Evolutionary conservation across 2,888 invertebrate species (phyloP).

Genomic region (Selenia dentaria): DNA sequence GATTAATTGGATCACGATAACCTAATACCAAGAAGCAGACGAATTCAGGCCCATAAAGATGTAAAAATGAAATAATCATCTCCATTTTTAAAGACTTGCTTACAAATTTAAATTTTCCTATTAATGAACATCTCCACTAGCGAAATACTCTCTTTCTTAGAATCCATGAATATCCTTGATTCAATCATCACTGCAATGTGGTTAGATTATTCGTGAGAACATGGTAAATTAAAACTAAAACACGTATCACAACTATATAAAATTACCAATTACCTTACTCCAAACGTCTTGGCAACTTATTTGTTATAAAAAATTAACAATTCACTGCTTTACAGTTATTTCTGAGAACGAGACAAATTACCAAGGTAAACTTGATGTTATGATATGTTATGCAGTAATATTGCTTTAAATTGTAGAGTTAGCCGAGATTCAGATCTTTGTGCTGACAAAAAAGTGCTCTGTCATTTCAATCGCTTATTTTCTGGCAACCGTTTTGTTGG

Average conservation of each 20-base stretch:
- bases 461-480: constrained; percentile 22
- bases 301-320: constrained; percentile 18
- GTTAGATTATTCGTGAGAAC: no score
- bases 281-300: constrained; percentile 10
- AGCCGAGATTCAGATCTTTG: constrained; percentile 50
- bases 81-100: no score
- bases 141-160: no score
- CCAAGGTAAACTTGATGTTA: constrained; percentile 63
- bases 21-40: no score
- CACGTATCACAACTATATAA: constrained; percentile 12
- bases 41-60: no score
- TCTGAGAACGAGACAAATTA: constrained; percentile 73
- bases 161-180: no score
- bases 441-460: constrained; percentile 22
- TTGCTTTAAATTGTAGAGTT: constrained; percentile 52
- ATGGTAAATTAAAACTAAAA: constrained; percentile 23
- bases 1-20: no score
- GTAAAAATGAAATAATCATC: no score
- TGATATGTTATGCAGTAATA: constrained; percentile 39
- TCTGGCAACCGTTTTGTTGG: constrained; percentile 14
- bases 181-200: no score
- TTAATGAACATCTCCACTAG: no score
- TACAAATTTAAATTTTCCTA: no score
- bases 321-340: constrained; percentile 55
- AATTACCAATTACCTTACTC: constrained; percentile 32